Conservation (phyloP, 2,113 vertebrate genomes). For the Oryzias celebensis region DNA sequence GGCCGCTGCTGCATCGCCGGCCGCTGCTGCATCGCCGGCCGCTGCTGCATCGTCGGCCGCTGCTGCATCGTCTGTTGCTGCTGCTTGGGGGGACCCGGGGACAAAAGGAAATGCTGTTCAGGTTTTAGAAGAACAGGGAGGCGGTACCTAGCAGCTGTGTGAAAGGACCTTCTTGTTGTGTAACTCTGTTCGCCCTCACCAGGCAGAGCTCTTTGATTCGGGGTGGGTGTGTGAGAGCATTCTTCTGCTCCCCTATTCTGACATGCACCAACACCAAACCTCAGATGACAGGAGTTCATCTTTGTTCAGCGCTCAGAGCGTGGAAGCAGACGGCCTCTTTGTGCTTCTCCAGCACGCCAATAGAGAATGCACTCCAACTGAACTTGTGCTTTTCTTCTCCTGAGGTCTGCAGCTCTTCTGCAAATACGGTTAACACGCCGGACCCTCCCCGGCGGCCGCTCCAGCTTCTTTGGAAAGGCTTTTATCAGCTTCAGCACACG, state of each 20-base stretch:
- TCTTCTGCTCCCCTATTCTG: conserved; percentile 50
- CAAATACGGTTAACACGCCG: conserved; percentile 65
- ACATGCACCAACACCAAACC: conserved; percentile 49
- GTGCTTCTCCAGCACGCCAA: conserved; percentile 7
- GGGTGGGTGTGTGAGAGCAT: conserved; percentile 25
- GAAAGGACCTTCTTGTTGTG: conserved; percentile 22
- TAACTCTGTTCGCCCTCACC: conserved; percentile 30
- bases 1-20: too few relatives aligned
- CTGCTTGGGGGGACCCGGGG: too few relatives aligned
- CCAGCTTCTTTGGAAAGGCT: conserved; percentile 43
- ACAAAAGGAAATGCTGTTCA: too few relatives aligned
- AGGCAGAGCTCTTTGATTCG: conserved; percentile 21
- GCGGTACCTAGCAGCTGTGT: too few relatives aligned
- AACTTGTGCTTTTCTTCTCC: conserved; percentile 7
- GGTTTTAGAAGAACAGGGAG: too few relatives aligned
- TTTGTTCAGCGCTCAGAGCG: conserved; percentile 51
- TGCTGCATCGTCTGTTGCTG: too few relatives aligned
- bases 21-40: too few relatives aligned
- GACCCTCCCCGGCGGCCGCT: conserved; percentile 33
- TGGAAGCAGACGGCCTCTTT: conserved; percentile 20
- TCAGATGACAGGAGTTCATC: conserved; percentile 51
- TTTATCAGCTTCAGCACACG: conserved; percentile 47
- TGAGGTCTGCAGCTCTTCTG: conserved; percentile 49
- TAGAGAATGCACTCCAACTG: conserved; percentile 33
- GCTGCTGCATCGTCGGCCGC: too few relatives aligned